Conservation (phyloP, 2,113 vertebrate species). For the Calyptomena viridis region DNA sequence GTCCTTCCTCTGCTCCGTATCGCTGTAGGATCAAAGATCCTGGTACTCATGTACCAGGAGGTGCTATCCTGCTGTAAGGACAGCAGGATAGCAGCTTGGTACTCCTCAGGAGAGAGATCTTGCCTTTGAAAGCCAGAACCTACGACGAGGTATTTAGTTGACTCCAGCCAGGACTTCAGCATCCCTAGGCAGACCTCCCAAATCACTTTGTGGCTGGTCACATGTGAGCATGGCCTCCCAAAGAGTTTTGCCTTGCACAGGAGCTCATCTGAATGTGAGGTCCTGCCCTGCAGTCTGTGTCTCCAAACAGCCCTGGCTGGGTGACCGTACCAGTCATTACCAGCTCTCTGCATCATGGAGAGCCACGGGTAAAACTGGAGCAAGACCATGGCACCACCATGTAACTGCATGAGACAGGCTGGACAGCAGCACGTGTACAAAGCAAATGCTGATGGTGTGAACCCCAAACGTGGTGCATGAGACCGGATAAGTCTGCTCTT, state of each 20-base stretch:
- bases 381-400: fast-evolving
- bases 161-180: background rate
- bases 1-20: background rate
- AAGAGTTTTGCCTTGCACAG: background rate
- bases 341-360: background rate
- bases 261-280: background rate
- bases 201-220: background rate
- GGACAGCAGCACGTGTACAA: background rate
- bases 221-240: background rate
- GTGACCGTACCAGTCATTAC: background rate
- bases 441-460: background rate
- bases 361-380: background rate
- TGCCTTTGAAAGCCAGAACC: background rate
- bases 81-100: background rate
- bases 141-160: background rate
- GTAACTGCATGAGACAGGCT: background rate
- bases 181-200: background rate
- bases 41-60: no score
- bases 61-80: background rate
- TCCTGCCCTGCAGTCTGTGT: background rate
- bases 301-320: background rate
- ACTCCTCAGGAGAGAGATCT: background rate
- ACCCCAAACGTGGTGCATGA: fast-evolving
- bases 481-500: background rate
- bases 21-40: background rate